Percentiles rank a stretch among this genome's conserved stretches.
Conservation (phyloP, 1,140 invertebrate species). For the Psilanteris sp. region DNA sequence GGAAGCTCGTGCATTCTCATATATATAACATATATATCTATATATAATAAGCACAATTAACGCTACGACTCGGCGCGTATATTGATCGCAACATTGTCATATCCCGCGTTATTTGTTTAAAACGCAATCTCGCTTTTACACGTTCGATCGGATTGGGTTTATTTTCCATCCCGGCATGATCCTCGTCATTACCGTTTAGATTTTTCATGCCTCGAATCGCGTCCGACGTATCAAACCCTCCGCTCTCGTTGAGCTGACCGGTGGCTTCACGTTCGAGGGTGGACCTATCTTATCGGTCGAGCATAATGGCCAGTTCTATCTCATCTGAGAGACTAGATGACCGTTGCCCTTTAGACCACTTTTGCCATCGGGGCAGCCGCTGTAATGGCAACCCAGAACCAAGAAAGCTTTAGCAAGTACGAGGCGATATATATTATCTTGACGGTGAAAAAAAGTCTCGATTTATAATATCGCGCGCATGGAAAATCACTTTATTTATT, state of each 20-base stretch:
- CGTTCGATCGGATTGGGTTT: constrained; percentile 27
- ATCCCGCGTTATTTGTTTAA: no score
- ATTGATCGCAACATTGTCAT: no score
- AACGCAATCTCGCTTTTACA: constrained; percentile 22
- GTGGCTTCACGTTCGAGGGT: constrained; percentile 69
- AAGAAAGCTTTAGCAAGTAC: constrained; percentile 59
- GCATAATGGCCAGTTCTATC: constrained; percentile 79
- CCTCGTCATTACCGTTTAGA: constrained; percentile 64
- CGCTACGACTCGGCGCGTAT: no score
- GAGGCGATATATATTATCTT: constrained; percentile 59
- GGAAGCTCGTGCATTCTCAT: no score
- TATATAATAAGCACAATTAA: no score
- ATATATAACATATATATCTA: no score
- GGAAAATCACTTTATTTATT: constrained; percentile 28
- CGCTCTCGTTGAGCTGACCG: constrained; percentile 53
- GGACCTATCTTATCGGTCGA: constrained; percentile 78
- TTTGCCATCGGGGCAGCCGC: constrained; percentile 63
- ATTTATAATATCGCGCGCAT: constrained; percentile 50
- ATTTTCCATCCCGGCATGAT: constrained; percentile 47
- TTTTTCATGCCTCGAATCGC: constrained; percentile 77
- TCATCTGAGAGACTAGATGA: constrained; percentile 74
- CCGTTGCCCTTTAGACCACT: constrained; percentile 67
- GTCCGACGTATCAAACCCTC: constrained; percentile 76
- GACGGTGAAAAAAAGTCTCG: constrained; percentile 57
- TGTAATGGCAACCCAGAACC: constrained; percentile 61